phyloP scores from a whole-genome alignment of 2,797 vertebrate species.

The Tangara arthus region DNA sequence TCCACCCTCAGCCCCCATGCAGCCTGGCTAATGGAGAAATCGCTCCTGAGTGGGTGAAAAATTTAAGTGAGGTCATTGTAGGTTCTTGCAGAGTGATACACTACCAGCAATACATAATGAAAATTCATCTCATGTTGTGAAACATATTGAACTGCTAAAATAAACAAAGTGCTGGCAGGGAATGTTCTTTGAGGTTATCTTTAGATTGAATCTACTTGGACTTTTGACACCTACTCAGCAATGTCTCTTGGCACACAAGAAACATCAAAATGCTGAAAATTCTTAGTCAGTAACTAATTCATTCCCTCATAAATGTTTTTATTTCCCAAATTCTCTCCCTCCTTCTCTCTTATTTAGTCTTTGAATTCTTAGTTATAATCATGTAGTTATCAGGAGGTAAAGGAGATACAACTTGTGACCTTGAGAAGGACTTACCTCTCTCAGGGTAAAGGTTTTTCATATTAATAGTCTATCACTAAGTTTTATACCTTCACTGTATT shows the following conservation, averaged over 20 bases:
- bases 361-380: not conserved
- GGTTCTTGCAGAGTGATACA: not conserved
- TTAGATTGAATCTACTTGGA: conserved; percentile 60
- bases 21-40: not conserved
- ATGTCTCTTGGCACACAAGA: conserved; percentile 45
- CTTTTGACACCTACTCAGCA: conserved; percentile 69
- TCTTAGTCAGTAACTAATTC: conserved; percentile 29
- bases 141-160: conserved; percentile 60
- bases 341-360: not conserved
- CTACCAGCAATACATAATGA: conserved; percentile 9
- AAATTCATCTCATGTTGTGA: conserved; percentile 63
- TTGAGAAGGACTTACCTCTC: not conserved
- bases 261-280: conserved; percentile 36
- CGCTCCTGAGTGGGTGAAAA: conserved; percentile 15
- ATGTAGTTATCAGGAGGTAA: not conserved
- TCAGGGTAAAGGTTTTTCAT: not conserved
- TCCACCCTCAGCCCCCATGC: not conserved
- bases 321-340: not conserved
- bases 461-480: not conserved
- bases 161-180: conserved; percentile 58
- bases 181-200: conserved; percentile 63
- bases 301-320: not conserved
- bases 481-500: not conserved
- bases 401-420: not conserved
- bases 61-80: not conserved